Evolutionary conservation across 2,113 vertebrate genomes (phyloP), one percentile per base, ranked within the genome.

Genomic region (Cairina moschata): DNA sequence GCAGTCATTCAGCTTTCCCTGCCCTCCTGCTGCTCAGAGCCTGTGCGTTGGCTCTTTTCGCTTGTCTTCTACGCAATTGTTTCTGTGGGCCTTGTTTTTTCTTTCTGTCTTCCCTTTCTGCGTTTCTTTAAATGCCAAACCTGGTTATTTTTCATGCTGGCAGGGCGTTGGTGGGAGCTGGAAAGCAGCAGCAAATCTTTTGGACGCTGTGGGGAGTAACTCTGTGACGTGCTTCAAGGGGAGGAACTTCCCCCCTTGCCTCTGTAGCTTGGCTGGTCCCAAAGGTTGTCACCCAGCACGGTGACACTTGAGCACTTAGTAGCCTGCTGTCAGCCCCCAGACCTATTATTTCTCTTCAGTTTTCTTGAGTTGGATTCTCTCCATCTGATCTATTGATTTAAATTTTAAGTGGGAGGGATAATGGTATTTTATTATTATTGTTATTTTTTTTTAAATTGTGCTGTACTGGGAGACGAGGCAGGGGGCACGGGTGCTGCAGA

Each of bases 381-480:
- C 96, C 91, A 90, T 95, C 92, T 94, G 67, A 74, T 56, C 92
- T 95, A 97, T 93, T 92, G 96, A 96, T 96, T 38, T 52, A 86
- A 29, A 8, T 86, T 34, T 38, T 8, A 36, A 91, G 82, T 0
- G 9, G 48, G 75, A 90, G 78, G 50, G 65, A 59, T 81, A 60
- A 88, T 63, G 87, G 46, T 48, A 8, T 52, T 80, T 13, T 48
- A 22, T 48, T 48, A 48, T 91, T 28, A 79, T 31, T 2, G 66
- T 83, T 48, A 11, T 48, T 48, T 9, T 52, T 76, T 13, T 91
- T 31, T 36, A 7, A 40, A 79, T 31, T 2, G 73, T 83, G 89
- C 29, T 3, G 31, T 4, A 66, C 1, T 1, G 38, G 65, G 69
- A 54, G 80, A 86, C 6, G 75, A 50, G 38, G 22, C 0, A 8